Percentiles rank a stretch among this genome's conserved stretches.
These are phyloP conservation scores for Tholera decimalis DNA, from an alignment of 2,888 invertebrate species.

Conservation along the genomic window DNA sequence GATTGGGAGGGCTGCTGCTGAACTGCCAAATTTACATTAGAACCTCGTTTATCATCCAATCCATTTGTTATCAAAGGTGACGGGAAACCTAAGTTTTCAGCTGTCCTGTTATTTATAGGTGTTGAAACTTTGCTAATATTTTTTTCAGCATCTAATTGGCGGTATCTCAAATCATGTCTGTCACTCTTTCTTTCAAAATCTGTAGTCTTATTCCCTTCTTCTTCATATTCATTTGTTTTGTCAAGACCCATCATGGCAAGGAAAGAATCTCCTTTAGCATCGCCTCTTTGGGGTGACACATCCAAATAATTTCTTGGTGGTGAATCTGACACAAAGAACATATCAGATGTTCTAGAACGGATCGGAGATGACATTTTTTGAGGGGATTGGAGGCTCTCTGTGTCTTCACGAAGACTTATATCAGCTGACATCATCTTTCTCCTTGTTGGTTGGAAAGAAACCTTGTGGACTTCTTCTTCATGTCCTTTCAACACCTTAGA, in stretches of 20 bases:
- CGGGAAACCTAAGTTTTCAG: slow-evolving; percentile 77
- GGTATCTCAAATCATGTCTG: slow-evolving; percentile 73
- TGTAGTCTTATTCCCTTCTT: slow-evolving; percentile 75
- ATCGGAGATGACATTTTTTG: slow-evolving; percentile 75
- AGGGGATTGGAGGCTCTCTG: slow-evolving; percentile 73
- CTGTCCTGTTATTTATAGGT: slow-evolving; percentile 76
- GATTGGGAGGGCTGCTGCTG: slow-evolving; percentile 68
- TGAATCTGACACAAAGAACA: slow-evolving; percentile 84
- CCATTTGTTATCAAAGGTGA: slow-evolving; percentile 81
- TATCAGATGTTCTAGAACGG: slow-evolving; percentile 80
- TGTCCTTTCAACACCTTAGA: slow-evolving; percentile 88
- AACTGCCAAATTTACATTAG: slow-evolving; percentile 70
- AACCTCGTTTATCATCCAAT: slow-evolving; percentile 73
- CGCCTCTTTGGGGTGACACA: slow-evolving; percentile 68
- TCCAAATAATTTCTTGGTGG: slow-evolving; percentile 77
- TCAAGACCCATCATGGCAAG: slow-evolving; percentile 86
- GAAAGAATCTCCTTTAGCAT: slow-evolving; percentile 85
- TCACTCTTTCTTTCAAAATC: slow-evolving; percentile 80
- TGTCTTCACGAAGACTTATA: slow-evolving; percentile 85
- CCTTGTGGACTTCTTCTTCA: slow-evolving; percentile 85
- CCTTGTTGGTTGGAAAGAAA: slow-evolving; percentile 86
- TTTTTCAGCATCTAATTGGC: slow-evolving; percentile 79
- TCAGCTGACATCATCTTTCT: slow-evolving; percentile 80
- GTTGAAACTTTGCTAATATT: slow-evolving; percentile 86
- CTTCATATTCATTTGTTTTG: slow-evolving; percentile 81